A percentile compares a stretch with the other conserved stretches of the same genome.
Conservation (phyloP, 2,888 invertebrate genomes). For the Acleris cristana region DNA sequence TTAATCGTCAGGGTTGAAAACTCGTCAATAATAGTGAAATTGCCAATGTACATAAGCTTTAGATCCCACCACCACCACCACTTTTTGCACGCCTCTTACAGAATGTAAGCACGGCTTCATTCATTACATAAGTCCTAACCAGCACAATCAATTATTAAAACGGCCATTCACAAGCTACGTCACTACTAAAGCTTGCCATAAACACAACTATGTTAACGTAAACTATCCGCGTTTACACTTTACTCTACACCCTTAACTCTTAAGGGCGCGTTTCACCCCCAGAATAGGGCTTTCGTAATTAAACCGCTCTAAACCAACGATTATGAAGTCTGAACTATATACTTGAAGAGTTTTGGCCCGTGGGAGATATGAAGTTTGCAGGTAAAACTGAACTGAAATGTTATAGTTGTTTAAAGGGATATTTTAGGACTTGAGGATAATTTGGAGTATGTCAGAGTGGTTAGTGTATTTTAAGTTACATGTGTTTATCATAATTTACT, state of each 20-base stretch:
- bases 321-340: slow-evolving; percentile 50
- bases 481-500: too few species aligned
- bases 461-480: too few species aligned
- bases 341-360: slow-evolving; percentile 36
- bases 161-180: slow-evolving; percentile 36
- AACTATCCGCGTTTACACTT: slow-evolving; percentile 37
- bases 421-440: too few species aligned
- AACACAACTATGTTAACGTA: slow-evolving; percentile 55
- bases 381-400: slow-evolving; percentile 24
- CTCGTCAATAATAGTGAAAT: too few species aligned
- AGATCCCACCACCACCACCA: too few species aligned
- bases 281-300: slow-evolving; percentile 76
- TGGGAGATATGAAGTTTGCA: slow-evolving; percentile 32
- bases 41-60: too few species aligned
- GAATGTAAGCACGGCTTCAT: neutral
- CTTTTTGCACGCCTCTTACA: neutral
- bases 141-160: slow-evolving; percentile 43
- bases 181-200: slow-evolving; percentile 50
- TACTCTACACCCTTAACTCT: slow-evolving; percentile 52
- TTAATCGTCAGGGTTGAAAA: too few species aligned
- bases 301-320: slow-evolving; percentile 79
- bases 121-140: slow-evolving; percentile 12
- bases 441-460: too few species aligned
- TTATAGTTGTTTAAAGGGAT: too few species aligned
- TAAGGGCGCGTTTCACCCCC: slow-evolving; percentile 77